phyloP scores from a whole-genome alignment of 2,113 vertebrate genomes.

The Tylochromis polylepis region DNA sequence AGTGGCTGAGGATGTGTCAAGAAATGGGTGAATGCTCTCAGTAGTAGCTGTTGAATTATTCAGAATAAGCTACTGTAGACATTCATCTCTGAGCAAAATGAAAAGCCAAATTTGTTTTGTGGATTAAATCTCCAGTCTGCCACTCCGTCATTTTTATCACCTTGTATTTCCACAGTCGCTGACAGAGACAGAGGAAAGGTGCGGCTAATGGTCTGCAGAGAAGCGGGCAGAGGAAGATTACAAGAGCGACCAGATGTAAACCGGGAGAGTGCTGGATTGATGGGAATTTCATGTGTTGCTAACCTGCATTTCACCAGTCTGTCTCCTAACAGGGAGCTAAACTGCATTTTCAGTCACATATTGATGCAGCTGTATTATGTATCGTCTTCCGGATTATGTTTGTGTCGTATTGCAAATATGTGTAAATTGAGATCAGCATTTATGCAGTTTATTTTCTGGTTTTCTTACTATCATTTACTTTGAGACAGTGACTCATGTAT shows the following conservation, averaged over 20 bases:
- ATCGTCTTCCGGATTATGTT: neutral
- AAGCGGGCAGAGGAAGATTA: slow-evolving; percentile 12
- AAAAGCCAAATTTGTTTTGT: neutral
- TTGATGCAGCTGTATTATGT: accelerated
- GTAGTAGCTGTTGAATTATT: neutral
- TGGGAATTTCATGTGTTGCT: neutral
- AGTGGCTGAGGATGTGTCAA: neutral
- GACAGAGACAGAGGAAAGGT: neutral
- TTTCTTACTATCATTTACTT: neutral
- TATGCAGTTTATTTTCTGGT: neutral
- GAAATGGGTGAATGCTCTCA: neutral
- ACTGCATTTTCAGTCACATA: neutral
- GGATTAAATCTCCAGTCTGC: neutral
- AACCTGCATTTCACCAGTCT: neutral
- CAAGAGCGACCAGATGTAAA: neutral
- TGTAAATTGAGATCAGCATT: accelerated
- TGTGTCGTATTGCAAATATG: neutral
- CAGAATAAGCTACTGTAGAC: neutral
- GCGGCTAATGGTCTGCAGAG: neutral
- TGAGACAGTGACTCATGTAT: neutral
- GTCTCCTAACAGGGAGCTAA: neutral
- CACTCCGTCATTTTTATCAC: neutral
- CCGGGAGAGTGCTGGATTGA: neutral
- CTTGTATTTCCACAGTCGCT: neutral
- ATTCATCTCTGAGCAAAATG: neutral